These are phyloP conservation scores for Microchirus variegatus DNA, from an alignment of 2,797 vertebrate genomes.

Conservation along the genomic window DNA sequence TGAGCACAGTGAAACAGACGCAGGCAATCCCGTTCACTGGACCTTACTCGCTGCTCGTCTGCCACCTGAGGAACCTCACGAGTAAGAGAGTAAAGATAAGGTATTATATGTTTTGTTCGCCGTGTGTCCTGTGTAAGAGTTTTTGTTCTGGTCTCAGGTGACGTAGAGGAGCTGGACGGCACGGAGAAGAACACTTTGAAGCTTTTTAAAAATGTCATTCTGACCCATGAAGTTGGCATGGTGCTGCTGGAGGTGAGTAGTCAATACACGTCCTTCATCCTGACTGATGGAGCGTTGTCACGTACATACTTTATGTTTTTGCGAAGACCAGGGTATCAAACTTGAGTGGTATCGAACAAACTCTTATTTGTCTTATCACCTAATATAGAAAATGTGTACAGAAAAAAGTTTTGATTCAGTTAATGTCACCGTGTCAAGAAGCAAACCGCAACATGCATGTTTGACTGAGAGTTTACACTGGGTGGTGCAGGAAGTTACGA, in stretches of 20 bases:
- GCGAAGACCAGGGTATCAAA: no score
- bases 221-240: slow-evolving; percentile 88
- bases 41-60: slow-evolving; percentile 89
- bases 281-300: no score
- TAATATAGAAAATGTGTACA: no score
- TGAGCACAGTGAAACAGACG: slow-evolving; percentile 96
- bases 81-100: slow-evolving; percentile 68
- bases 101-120: accelerated
- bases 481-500: no score
- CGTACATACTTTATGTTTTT: no score
- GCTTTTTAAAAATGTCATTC: slow-evolving; percentile 88
- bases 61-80: slow-evolving; percentile 91
- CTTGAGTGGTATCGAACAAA: no score
- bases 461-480: no score
- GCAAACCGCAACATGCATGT: no score
- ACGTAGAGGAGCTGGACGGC: slow-evolving; percentile 90
- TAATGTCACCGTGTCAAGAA: no score
- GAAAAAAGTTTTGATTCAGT: no score
- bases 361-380: no score
- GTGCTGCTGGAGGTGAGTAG: slow-evolving; percentile 87
- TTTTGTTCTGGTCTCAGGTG: slow-evolving; percentile 73
- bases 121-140: background rate
- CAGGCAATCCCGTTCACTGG: slow-evolving; percentile 94
- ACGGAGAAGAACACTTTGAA: slow-evolving; percentile 89
- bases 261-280: background rate